These are phyloP conservation scores for Andrena fulva DNA, from an alignment of 2,888 invertebrate species.

Conservation along the genomic window DNA sequence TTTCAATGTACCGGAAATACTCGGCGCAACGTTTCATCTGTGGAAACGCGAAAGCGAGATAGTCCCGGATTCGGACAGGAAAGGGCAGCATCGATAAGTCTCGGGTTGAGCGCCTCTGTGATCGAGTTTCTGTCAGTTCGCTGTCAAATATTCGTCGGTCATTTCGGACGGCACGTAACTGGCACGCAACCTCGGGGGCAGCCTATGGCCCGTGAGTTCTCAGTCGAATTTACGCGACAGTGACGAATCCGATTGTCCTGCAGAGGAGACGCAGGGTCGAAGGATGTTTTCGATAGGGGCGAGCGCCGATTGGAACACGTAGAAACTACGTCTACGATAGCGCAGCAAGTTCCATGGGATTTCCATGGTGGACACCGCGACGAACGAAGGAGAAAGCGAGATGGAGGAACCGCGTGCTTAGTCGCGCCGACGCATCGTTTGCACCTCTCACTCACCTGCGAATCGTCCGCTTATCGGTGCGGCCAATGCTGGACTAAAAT, in stretches of 20 bases:
- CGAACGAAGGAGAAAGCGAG: slow-evolving; percentile 46
- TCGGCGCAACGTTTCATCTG: background rate
- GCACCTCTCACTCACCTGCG: slow-evolving; percentile 62
- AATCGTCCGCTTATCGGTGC: slow-evolving; percentile 65
- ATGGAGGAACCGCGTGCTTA: slow-evolving; percentile 59
- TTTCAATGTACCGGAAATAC: background rate
- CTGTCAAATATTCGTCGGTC: slow-evolving; percentile 53
- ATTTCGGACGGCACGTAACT: slow-evolving; percentile 9
- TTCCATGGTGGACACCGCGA: slow-evolving; percentile 22
- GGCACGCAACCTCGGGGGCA: slow-evolving; percentile 5
- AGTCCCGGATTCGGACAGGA: background rate
- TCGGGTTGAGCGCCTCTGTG: slow-evolving; percentile 10
- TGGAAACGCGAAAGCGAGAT: background rate
- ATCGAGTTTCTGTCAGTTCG: slow-evolving; percentile 48
- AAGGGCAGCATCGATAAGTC: slow-evolving; percentile 42
- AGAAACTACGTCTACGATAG: background rate
- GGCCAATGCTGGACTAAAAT: slow-evolving; percentile 50
- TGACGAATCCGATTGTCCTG: background rate
- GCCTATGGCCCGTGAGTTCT: background rate
- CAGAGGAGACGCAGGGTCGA: background rate
- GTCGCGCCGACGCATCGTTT: slow-evolving; percentile 65
- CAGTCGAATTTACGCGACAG: background rate
- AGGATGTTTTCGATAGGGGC: too few species aligned
- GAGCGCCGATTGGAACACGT: background rate
- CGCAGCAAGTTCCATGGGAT: background rate